Evolutionary conservation across 2,797 vertebrate species (phyloP).

Genomic region (Microchirus variegatus): DNA sequence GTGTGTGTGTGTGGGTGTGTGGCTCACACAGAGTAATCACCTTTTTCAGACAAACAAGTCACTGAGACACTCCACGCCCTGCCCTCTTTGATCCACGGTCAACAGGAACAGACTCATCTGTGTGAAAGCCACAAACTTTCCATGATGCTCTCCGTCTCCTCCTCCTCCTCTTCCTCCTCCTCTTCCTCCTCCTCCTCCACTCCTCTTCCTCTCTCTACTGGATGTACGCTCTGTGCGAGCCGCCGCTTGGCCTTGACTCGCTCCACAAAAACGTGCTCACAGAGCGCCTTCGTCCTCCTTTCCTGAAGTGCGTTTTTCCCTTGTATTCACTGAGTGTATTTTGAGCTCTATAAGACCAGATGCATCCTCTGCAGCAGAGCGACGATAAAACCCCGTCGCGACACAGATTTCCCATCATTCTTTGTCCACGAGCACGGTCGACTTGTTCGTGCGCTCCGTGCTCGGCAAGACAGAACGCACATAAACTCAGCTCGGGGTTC

Average conservation of each 20-base stretch:
- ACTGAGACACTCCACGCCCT: conserved; percentile 35
- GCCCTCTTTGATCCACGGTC: conserved; percentile 40
- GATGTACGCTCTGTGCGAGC: conserved; percentile 30
- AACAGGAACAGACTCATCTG: conserved; percentile 65
- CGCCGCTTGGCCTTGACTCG: conserved; percentile 46
- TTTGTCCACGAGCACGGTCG: conserved; percentile 16
- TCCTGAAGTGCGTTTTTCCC: not conserved
- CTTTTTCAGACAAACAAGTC: conserved; percentile 57
- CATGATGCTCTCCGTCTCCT: conserved; percentile 53
- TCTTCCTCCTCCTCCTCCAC: conserved; percentile 12
- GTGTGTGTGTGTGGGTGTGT: conserved; percentile 40
- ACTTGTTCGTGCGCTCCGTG: conserved; percentile 53
- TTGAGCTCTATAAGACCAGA: conserved; percentile 24
- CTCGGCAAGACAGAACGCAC: conserved; percentile 29
- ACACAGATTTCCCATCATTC: conserved; percentile 26
- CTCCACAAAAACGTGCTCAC: conserved; percentile 29
- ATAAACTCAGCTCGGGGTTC: conserved; percentile 3
- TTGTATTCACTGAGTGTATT: conserved; percentile 37
- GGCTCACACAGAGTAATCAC: conserved; percentile 42
- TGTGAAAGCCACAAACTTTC: conserved; percentile 73
- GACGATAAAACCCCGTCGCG: not conserved
- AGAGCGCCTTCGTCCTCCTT: not conserved
- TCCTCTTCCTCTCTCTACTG: conserved; percentile 17
- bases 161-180: conserved; percentile 10
- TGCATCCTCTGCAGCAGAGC: conserved; percentile 4